Evolutionary conservation across 2,113 vertebrate species (phyloP), one percentile per base, ranked within the genome.

Genomic region (Aleadryas rufinucha): DNA sequence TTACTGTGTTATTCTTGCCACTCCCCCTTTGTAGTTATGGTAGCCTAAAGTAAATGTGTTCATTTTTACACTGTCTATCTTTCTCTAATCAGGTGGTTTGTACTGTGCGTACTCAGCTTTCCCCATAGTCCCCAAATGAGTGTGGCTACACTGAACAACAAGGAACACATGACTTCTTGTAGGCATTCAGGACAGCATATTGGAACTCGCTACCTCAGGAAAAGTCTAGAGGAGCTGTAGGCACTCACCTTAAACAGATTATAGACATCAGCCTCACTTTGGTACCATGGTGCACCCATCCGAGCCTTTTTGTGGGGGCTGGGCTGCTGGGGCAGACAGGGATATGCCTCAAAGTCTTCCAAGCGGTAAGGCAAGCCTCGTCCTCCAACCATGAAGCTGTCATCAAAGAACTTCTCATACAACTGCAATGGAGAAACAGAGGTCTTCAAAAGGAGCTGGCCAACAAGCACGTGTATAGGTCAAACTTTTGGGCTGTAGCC

Each of bases 301-400:
- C 0, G 1, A 68, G 63, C 27, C 53, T 84, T 90, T 50, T 92
- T 97, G 28, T 47, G 45, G 23, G 19, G 52, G 6, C 49, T 12
- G 23, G 76, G 12, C 33, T 77, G 33, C 27, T 60, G 63, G 9
- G 60, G 83, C 39, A 96, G 68, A 20, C 97, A 98, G 23, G 90
- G 95, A 22, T 97, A 98, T 8, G 76, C 89, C 61, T 98, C 97
- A 63, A 97, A 97, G 64, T 97, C 97, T 45, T 97, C 96, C 85
- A 97, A 49, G 56, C 23, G 89, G 64, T 97, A 97, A 30, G 84
- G 78, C 63, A 97, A 95, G 54, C 97, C 96, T 68, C 94, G 44
- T 23, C 64, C 80, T 59, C 72, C 69, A 16, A 90, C n/a, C 1
- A 0, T 39, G 79, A 91, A 94, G 17, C 6, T 19, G 2, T 60